Evolutionary conservation across 2,113 vertebrate species (phyloP).

Genomic region (Capreolus pygargus): DNA sequence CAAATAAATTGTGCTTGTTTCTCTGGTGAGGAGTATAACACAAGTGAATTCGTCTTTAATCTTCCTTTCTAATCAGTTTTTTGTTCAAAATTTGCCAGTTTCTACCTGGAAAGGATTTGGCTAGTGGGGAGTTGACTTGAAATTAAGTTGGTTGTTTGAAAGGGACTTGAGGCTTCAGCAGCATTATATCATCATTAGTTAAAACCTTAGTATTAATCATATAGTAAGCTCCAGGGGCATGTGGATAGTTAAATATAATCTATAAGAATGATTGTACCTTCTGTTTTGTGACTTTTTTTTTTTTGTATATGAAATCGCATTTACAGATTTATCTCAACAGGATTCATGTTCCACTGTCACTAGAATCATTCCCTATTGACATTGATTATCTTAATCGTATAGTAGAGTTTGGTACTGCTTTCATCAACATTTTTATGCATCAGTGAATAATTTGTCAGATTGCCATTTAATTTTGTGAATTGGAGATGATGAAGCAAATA

Average conservation of each 20-base stretch:
- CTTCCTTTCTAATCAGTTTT: background rate
- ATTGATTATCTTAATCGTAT: background rate
- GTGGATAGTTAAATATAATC: background rate
- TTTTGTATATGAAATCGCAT: background rate
- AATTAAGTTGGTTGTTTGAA: background rate
- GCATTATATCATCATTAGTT: background rate
- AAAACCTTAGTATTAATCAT: background rate
- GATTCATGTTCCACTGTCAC: background rate
- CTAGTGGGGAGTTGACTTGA: background rate
- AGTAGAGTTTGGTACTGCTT: background rate
- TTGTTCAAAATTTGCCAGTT: background rate
- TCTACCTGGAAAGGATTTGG: background rate
- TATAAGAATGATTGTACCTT: background rate
- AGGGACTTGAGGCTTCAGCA: background rate
- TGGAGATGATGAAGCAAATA: background rate
- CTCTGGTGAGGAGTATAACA: background rate
- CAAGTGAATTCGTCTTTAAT: background rate
- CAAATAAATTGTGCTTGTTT: slow-evolving; percentile 5
- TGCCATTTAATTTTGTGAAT: slow-evolving; percentile 33
- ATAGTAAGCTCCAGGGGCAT: background rate
- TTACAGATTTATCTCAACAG: background rate
- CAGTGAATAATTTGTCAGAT: background rate
- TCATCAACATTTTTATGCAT: background rate
- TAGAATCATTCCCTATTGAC: background rate
- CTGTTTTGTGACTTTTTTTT: background rate